phyloP scores from a whole-genome alignment of 1,140 invertebrate genomes.

The Aphelenchoides avenae region DNA sequence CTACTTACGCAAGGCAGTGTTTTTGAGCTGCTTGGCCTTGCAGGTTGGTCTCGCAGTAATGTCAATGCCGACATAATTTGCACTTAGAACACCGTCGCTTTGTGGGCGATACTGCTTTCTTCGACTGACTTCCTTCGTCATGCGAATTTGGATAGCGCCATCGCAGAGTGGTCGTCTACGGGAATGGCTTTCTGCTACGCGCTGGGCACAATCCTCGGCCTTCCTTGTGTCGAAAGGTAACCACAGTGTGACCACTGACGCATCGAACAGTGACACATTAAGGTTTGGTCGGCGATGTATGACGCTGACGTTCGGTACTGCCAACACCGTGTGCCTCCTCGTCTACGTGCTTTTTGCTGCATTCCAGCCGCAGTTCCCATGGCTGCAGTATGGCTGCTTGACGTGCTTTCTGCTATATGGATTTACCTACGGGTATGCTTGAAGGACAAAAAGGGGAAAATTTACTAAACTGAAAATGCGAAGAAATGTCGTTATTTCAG shows the following conservation, averaged over 20 bases:
- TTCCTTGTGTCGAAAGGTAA: slow-evolving; percentile 40
- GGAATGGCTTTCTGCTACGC: slow-evolving; percentile 28
- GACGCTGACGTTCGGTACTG: slow-evolving; percentile 12
- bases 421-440: slow-evolving; percentile 42
- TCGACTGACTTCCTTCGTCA: slow-evolving; percentile 31
- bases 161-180: slow-evolving; percentile 42
- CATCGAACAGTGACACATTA: slow-evolving; percentile 3
- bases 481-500: no score
- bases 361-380: slow-evolving; percentile 17
- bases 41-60: slow-evolving; percentile 8
- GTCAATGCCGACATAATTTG: not conserved
- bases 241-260: slow-evolving; percentile 17
- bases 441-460: no score
- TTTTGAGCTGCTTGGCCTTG: slow-evolving; percentile 24
- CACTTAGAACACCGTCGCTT: slow-evolving; percentile 32
- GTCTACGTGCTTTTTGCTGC: slow-evolving; percentile 32
- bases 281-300: slow-evolving; percentile 26
- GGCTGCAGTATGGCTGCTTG: slow-evolving; percentile 38
- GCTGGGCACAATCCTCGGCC: slow-evolving; percentile 31
- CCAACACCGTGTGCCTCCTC: slow-evolving; percentile 14
- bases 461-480: no score
- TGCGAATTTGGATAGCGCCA: slow-evolving; percentile 9
- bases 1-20: slow-evolving; percentile 30
- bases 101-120: slow-evolving; percentile 36
- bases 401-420: slow-evolving; percentile 30